Evolutionary conservation across 2,888 invertebrate species (phyloP), one percentile per base, ranked within the genome.

Genomic region (Patella pellucida): DNA sequence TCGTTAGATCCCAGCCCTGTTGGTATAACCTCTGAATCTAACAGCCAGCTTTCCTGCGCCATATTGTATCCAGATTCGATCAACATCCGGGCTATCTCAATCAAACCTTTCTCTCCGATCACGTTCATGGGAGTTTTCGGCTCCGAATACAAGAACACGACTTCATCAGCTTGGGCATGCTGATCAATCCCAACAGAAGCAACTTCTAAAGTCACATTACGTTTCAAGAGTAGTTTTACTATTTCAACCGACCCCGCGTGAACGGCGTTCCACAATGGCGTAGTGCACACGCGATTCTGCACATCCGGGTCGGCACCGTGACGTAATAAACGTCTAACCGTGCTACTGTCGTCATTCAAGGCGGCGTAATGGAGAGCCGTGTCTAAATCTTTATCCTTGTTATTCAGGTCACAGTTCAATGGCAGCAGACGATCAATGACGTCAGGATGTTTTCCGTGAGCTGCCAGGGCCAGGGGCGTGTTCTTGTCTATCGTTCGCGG

Each of bases 241-340:
- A 84, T 78, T 12, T 81, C 80, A 27, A 81, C 78, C 16, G 81
- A 70, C 5, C 78, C 79, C 68, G 75, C 81, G 56, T 86, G 85
- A 1, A 86, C 85, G 16, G 88, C 88, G 79, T 89, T 89, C 88
- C 88, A 89, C 70, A 89, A 73, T 1, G 87, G 85, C 1, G 88
- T 86, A 9, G 84, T 79, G 9, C 82, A 76, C 1, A 83, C 78
- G 2, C 80, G 74, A 77, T 87, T 89, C 0, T 74, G 52, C 16
- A 78, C 73, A 74, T 87, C 79, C 1, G 89, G 87, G 68, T 87
- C 79, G 2, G 88, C 88, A 16, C 88, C 88, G 72, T 80, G 68
- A 52, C 79, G 75, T n/a, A 89, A 72, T 9, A 89, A 79, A 14
- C 79, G 69, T 70, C 76, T 75, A 4, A 86, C 83, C 15, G 81